These are phyloP conservation scores for silkworm (Bombyx mori) DNA, from an alignment of 1,140 invertebrate genomes.

Conservation along the genomic window DNA sequence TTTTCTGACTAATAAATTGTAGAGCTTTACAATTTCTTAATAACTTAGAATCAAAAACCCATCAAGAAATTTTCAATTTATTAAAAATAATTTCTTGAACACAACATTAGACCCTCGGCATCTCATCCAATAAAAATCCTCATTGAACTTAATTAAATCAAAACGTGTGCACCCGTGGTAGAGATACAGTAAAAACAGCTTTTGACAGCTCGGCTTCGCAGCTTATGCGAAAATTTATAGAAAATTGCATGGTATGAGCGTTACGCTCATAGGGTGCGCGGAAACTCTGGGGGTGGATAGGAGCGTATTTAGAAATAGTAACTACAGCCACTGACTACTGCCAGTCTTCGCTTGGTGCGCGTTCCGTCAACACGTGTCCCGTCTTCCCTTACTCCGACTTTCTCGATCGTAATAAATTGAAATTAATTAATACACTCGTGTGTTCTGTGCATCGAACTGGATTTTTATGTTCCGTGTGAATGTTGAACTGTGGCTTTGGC, in stretches of 20 bases:
- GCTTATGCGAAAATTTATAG: constrained; percentile 70
- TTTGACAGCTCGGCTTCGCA: constrained; percentile 63
- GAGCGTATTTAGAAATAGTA: constrained; percentile 52
- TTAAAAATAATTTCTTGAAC: too few species aligned
- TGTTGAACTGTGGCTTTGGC: constrained; percentile 11
- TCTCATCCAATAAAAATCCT: not conserved
- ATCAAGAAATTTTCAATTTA: too few species aligned
- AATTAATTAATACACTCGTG: constrained; percentile 40
- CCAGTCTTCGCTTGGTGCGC: constrained; percentile 45
- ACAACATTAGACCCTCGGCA: too few species aligned
- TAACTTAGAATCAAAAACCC: too few species aligned
- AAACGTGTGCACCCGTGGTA: not conserved
- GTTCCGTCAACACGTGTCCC: constrained; percentile 32
- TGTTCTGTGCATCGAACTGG: constrained; percentile 52
- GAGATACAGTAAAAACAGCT: constrained; percentile 50
- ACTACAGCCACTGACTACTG: constrained; percentile 26
- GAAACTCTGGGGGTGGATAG: constrained; percentile 46
- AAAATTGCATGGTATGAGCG: constrained; percentile 66
- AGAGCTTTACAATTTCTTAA: too few species aligned
- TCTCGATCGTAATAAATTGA: constrained; percentile 44
- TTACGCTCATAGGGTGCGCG: constrained; percentile 60
- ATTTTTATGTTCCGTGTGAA: constrained; percentile 41
- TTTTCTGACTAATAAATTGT: too few species aligned
- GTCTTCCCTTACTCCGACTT: constrained; percentile 21
- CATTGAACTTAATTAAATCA: constrained; percentile 1